Evolutionary conservation across 2,113 vertebrate genomes (phyloP).

Genomic region (Neotoma lepida): DNA sequence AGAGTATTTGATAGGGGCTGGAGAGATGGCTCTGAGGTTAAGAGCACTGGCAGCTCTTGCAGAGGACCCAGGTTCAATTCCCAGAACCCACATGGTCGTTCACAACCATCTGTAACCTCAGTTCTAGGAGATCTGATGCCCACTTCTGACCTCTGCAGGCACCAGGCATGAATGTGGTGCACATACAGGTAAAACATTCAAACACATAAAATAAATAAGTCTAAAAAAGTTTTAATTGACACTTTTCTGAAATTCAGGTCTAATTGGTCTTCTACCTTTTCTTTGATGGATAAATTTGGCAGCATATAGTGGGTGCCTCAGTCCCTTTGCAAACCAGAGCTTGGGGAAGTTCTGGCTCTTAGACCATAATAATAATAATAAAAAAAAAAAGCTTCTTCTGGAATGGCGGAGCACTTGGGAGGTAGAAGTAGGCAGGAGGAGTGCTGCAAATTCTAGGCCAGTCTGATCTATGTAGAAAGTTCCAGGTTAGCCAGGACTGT

Average conservation of each 20-base stretch:
- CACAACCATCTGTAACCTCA: neutral
- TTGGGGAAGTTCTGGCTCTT: slow-evolving; percentile 12
- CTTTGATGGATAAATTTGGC: slow-evolving; percentile 29
- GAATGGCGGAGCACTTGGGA: neutral
- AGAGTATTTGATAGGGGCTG: neutral
- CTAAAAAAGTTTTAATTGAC: neutral
- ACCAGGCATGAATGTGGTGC: neutral
- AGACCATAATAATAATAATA: too few relatives aligned
- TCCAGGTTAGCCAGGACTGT: neutral
- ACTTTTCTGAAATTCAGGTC: neutral
- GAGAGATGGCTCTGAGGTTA: neutral
- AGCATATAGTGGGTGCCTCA: neutral
- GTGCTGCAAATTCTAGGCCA: neutral
- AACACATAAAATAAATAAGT: neutral
- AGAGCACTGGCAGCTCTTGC: neutral
- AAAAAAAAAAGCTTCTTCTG: neutral
- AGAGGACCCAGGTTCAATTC: neutral
- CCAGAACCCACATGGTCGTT: neutral
- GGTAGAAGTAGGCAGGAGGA: neutral
- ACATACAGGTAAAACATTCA: neutral
- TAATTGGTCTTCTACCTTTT: neutral
- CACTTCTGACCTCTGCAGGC: neutral
- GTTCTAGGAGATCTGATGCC: neutral
- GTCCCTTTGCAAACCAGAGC: neutral
- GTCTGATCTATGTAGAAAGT: neutral